Conservation (phyloP, 2,113 vertebrate species). For the Cyanoliseus patagonus region DNA sequence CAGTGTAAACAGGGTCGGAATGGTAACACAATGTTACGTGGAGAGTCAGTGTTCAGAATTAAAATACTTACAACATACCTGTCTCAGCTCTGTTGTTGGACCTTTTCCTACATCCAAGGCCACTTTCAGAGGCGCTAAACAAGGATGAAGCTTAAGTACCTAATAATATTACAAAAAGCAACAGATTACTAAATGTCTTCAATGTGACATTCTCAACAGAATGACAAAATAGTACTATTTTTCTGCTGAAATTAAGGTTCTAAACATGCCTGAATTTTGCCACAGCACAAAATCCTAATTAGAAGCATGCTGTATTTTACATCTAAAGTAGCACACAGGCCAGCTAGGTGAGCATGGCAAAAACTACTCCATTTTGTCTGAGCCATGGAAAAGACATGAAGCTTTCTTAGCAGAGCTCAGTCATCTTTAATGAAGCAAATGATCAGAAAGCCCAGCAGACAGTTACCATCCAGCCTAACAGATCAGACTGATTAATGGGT, state of each 20-base stretch:
- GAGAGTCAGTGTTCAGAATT: background rate
- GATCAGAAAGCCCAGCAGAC: background rate
- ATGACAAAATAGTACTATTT: background rate
- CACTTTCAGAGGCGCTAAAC: slow-evolving; percentile 89
- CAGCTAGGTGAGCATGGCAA: background rate
- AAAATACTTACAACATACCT: slow-evolving; percentile 74
- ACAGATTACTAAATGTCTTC: background rate
- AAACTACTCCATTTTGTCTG: background rate
- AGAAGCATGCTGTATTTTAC: background rate
- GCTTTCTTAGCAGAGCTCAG: background rate
- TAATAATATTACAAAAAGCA: slow-evolving; percentile 44
- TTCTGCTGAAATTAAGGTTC: background rate
- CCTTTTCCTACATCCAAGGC: slow-evolving; percentile 88
- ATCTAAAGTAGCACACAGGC: background rate
- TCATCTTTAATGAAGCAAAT: background rate
- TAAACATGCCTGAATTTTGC: background rate
- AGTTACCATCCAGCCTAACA: background rate
- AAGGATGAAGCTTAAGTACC: slow-evolving; percentile 95
- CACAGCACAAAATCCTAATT: background rate
- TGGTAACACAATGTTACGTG: background rate
- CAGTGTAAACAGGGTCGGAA: background rate
- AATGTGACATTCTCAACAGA: background rate
- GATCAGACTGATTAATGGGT: background rate
- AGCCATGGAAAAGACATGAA: background rate
- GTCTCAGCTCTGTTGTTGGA: slow-evolving; percentile 84